Evolutionary conservation across 2,113 vertebrate genomes (phyloP).

Genomic region (Megaptera novaeangliae): DNA sequence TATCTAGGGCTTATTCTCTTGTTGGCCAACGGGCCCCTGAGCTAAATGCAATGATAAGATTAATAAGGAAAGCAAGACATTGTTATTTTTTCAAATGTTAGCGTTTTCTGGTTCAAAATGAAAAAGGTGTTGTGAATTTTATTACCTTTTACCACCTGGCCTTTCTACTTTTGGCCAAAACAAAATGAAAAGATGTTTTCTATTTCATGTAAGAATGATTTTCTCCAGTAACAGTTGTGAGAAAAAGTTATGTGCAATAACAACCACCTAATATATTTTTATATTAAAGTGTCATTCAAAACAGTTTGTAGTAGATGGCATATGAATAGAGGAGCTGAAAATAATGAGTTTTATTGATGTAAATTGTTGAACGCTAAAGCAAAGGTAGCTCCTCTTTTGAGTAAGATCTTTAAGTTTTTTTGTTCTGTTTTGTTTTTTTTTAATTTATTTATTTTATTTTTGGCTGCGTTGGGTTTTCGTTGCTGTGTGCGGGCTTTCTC

Average conservation of each 20-base stretch:
- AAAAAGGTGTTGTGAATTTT: slow-evolving; percentile 12
- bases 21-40: background rate
- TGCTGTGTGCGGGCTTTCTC: no score
- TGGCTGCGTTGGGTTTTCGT: background rate
- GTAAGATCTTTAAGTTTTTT: background rate
- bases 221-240: slow-evolving; percentile 3
- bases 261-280: background rate
- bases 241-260: background rate
- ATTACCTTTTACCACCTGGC: slow-evolving; percentile 11
- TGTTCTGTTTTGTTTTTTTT: background rate
- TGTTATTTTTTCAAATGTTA: slow-evolving; percentile 11
- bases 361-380: background rate
- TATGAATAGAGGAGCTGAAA: background rate
- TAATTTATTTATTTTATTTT: background rate
- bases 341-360: background rate
- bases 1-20: background rate
- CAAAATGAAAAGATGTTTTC: slow-evolving; percentile 11
- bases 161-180: slow-evolving; percentile 25
- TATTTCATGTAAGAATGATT: background rate
- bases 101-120: slow-evolving; percentile 18
- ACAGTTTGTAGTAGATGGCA: background rate
- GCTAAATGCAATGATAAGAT: background rate
- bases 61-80: background rate
- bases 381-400: background rate
- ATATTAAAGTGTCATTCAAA: slow-evolving; percentile 4